Percentiles rank a stretch among this genome's conserved stretches.
phyloP scores from a whole-genome alignment of 1,140 invertebrate species.

The Dreissena rostriformis region DNA sequence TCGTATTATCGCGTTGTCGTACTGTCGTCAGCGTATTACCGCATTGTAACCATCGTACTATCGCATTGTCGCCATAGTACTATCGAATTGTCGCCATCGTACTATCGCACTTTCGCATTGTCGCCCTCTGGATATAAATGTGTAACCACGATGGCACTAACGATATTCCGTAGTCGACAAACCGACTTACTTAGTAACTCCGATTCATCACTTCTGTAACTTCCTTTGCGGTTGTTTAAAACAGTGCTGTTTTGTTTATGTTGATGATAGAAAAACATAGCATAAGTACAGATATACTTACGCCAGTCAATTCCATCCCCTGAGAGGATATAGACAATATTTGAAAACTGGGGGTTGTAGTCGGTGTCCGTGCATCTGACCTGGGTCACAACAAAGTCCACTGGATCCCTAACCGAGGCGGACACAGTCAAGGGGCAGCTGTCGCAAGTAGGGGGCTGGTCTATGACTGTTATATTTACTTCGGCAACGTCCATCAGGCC shows the following conservation, averaged over 20 bases:
- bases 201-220: no score
- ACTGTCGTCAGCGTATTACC: no score
- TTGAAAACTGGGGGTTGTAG: background rate
- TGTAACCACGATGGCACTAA: no score
- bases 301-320: background rate
- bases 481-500: background rate
- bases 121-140: no score
- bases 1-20: no score
- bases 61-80: no score
- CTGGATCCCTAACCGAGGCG: constrained; percentile 17
- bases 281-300: background rate
- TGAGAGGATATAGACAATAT: constrained; percentile 5
- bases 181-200: no score
- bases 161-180: no score
- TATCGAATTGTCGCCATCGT: no score
- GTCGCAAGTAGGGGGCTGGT: constrained; percentile 6
- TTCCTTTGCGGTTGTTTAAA: no score
- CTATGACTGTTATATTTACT: constrained; percentile 26
- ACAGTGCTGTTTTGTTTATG: background rate
- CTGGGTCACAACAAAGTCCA: constrained; percentile 13
- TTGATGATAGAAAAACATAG: background rate
- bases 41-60: no score
- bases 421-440: background rate
- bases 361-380: constrained; percentile 24
- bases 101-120: no score